Percentiles rank a stretch among this genome's conserved stretches.
Evolutionary conservation across 1,140 invertebrate species (phyloP).

Genomic region (Notospermus geniculatus): DNA sequence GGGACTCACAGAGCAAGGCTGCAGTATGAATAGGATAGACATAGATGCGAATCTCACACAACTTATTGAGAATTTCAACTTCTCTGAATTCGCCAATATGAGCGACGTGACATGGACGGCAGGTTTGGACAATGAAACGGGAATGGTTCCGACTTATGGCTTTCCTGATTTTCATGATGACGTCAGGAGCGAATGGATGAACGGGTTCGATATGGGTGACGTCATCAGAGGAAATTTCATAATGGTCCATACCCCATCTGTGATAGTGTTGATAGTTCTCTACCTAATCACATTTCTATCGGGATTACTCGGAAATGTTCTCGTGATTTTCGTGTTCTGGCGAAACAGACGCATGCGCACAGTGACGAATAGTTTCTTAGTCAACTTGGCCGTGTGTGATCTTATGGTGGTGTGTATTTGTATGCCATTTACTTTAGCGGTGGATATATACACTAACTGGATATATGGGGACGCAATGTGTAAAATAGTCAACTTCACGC

Average conservation of each 20-base stretch:
- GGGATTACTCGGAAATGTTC: constrained; percentile 82
- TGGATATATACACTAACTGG: constrained; percentile 85
- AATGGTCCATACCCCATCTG: not conserved
- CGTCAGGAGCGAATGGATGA: too few species aligned
- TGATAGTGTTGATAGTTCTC: constrained; percentile 62
- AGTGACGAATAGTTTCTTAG: constrained; percentile 85
- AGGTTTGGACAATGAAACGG: too few species aligned
- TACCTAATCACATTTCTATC: constrained; percentile 83
- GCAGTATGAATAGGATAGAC: too few species aligned
- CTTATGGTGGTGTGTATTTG: constrained; percentile 75
- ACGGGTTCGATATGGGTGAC: too few species aligned
- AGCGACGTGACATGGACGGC: too few species aligned
- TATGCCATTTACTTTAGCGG: constrained; percentile 75
- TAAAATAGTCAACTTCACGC: constrained; percentile 29
- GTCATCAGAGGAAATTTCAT: too few species aligned
- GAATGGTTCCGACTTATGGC: too few species aligned
- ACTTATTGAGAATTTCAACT: too few species aligned
- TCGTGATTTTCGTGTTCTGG: constrained; percentile 64
- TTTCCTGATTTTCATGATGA: too few species aligned
- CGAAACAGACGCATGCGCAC: constrained; percentile 58
- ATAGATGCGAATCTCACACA: too few species aligned
- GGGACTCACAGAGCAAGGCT: too few species aligned
- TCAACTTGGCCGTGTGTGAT: constrained; percentile 75
- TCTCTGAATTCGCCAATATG: too few species aligned
- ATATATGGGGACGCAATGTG: constrained; percentile 75